These are phyloP conservation scores for Porites rus DNA, from an alignment of 92 coral and sea anemone genomes.

Conservation along the genomic window DNA sequence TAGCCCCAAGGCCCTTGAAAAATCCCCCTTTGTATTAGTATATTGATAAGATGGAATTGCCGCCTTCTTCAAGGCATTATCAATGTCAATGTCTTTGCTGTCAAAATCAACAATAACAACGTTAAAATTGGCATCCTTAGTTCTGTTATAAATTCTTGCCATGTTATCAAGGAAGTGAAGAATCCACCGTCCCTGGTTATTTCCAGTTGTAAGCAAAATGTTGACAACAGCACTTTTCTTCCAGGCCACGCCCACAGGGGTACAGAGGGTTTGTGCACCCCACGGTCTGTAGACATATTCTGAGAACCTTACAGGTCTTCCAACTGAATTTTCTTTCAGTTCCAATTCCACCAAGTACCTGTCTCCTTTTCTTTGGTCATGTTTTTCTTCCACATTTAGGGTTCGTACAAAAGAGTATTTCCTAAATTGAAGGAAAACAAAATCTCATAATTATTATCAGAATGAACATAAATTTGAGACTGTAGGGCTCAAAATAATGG, in stretches of 20 bases:
- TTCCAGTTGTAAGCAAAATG: slow-evolving; percentile 83
- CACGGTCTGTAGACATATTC: slow-evolving; percentile 77
- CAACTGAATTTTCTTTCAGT: slow-evolving; percentile 53
- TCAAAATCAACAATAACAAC: slow-evolving; percentile 87
- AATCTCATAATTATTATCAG: background rate
- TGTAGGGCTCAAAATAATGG: background rate
- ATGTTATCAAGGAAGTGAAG: slow-evolving; percentile 86
- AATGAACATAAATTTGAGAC: background rate
- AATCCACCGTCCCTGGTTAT: slow-evolving; percentile 92
- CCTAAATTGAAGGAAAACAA: slow-evolving; percentile 36
- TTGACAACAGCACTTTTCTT: slow-evolving; percentile 79
- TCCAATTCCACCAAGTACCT: slow-evolving; percentile 87
- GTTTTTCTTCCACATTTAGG: slow-evolving; percentile 86
- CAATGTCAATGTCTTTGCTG: slow-evolving; percentile 78
- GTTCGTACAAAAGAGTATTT: slow-evolving; percentile 58
- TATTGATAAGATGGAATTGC: slow-evolving; percentile 78
- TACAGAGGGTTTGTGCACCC: slow-evolving; percentile 61
- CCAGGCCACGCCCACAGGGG: slow-evolving; percentile 84
- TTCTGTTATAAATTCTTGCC: slow-evolving; percentile 71
- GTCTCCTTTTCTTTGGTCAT: slow-evolving; percentile 62
- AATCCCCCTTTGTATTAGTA: slow-evolving; percentile 64
- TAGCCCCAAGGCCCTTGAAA: slow-evolving; percentile 81
- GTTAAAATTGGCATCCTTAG: slow-evolving; percentile 81
- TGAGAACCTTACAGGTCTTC: slow-evolving; percentile 74
- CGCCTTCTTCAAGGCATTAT: slow-evolving; percentile 79